Evolutionary conservation across 2,113 vertebrate genomes (phyloP).

Genomic region (Dicerorhinus sumatrensis): DNA sequence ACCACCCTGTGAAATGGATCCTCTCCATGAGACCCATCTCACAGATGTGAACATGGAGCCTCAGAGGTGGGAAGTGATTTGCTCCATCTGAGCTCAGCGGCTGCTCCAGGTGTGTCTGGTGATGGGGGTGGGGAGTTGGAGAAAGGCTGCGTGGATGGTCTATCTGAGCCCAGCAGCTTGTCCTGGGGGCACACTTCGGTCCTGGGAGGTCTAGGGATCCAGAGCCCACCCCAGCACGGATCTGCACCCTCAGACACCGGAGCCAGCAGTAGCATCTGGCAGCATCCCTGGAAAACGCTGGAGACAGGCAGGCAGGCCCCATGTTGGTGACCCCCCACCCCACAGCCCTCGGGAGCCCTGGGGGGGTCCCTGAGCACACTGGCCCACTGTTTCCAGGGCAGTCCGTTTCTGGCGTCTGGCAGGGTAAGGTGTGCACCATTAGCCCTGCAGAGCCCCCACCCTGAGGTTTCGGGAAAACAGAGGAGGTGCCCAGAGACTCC

Average conservation of each 20-base stretch:
- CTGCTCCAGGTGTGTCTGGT: too few relatives aligned
- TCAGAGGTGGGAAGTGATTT: accelerated
- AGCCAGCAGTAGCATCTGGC: accelerated
- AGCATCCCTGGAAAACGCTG: neutral
- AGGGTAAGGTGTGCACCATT: neutral
- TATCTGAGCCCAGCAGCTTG: neutral
- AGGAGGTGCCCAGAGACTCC: neutral
- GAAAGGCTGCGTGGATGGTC: accelerated
- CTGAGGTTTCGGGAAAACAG: neutral
- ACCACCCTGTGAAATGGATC: accelerated
- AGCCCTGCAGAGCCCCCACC: too few relatives aligned
- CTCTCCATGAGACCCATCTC: neutral
- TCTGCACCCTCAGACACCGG: neutral
- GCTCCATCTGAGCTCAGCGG: neutral
- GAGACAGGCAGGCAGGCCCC: too few relatives aligned
- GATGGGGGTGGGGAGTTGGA: too few relatives aligned
- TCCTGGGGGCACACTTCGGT: neutral
- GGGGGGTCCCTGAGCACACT: accelerated
- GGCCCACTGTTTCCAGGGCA: neutral
- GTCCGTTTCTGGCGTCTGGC: accelerated
- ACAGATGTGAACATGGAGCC: neutral
- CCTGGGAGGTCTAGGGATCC: neutral
- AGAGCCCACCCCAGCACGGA: neutral
- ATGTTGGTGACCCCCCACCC: accelerated
- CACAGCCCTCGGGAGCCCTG: neutral